Evolutionary conservation across 2,797 vertebrate species (phyloP).

Genomic region (Nannoperca australis): DNA sequence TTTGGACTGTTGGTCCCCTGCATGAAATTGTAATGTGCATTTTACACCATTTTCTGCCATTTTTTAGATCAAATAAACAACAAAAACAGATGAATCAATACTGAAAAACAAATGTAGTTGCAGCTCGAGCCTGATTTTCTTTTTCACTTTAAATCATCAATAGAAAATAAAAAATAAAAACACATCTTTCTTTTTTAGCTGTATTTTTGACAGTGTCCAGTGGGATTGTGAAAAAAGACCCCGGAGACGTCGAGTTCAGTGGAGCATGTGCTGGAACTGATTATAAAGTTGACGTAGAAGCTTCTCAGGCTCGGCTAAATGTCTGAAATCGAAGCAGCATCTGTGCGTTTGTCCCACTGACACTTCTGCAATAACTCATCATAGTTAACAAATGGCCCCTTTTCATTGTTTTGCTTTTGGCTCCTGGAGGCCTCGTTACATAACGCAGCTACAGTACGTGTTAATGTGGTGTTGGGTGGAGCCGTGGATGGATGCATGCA

Average conservation of each 20-base stretch:
- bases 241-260: background rate
- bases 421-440: conserved; percentile 15
- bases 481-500: conserved; percentile 17
- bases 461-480: conserved; percentile 15
- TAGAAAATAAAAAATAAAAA: background rate
- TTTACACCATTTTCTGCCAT: too few relatives aligned
- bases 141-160: background rate
- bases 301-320: background rate
- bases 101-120: background rate
- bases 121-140: background rate
- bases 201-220: background rate
- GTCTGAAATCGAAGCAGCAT: conserved; percentile 1
- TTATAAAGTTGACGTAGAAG: background rate
- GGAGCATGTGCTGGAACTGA: background rate
- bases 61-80: background rate
- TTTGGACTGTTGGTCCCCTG: too few relatives aligned
- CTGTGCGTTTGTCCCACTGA: conserved; percentile 17
- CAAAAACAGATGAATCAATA: background rate
- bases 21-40: too few relatives aligned
- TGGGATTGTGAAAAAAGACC: background rate
- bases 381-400: conserved; percentile 21
- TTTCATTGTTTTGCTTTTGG: conserved; percentile 13
- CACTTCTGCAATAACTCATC: conserved; percentile 3
- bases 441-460: background rate
- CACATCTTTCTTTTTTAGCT: too few relatives aligned